These are phyloP conservation scores for Spongilla lacustris DNA, from an alignment of 37 sponge, comb jelly and placozoan genomes.

Conservation along the genomic window DNA sequence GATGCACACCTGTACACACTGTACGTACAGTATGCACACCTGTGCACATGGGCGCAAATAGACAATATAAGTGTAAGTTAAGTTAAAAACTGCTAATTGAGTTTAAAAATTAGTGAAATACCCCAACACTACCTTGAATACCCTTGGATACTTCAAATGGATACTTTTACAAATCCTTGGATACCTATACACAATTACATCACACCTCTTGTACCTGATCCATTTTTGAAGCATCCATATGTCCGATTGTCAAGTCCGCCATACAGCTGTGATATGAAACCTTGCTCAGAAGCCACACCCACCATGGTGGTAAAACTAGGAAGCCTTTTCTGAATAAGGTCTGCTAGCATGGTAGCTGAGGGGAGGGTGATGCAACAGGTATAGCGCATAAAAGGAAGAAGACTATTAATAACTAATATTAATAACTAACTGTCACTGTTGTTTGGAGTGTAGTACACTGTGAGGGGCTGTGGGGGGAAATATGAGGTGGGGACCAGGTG, in stretches of 20 bases:
- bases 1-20: too few relatives aligned
- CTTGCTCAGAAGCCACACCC: constrained; percentile 18
- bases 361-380: constrained; percentile 2
- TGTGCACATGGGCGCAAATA: too few relatives aligned
- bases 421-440: background rate
- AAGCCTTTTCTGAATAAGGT: background rate
- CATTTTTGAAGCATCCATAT: constrained; percentile 35
- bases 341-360: background rate
- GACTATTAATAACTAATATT: too few relatives aligned
- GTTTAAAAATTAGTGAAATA: too few relatives aligned
- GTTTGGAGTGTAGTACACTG: constrained; percentile 33
- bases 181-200: background rate
- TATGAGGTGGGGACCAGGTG: constrained; percentile 15
- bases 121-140: background rate
- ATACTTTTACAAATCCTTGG: background rate
- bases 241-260: background rate
- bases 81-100: too few relatives aligned
- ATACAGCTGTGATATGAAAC: background rate
- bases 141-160: background rate
- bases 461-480: background rate
- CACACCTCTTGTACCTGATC: constrained; percentile 14
- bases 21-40: too few relatives aligned
- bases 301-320: background rate
- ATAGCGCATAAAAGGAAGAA: too few relatives aligned
- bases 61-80: too few relatives aligned